Conservation (phyloP, 2,113 vertebrate species). For the Ariopsis seemanni region DNA sequence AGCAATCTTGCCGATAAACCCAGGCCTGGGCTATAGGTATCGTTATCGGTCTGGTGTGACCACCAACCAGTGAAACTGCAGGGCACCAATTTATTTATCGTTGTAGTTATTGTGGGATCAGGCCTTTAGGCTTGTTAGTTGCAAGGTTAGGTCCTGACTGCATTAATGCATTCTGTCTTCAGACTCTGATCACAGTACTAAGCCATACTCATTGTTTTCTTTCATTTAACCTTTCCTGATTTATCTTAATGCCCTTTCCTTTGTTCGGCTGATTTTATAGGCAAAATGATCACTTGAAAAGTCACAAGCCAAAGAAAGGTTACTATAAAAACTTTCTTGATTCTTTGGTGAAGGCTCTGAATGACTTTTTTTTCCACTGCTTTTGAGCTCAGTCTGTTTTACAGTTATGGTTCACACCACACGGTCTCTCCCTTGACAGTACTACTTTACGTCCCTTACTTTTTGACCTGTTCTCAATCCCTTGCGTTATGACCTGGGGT, state of each 20-base stretch:
- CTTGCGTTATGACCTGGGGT: constrained; percentile 36
- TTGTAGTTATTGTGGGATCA: no score
- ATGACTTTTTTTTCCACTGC: constrained; percentile 44
- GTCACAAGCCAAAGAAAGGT: background rate
- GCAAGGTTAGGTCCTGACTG: constrained; percentile 12
- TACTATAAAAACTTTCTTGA: constrained; percentile 26
- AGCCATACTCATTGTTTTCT: background rate
- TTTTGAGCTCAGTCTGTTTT: constrained; percentile 39
- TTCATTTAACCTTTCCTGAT: constrained; percentile 22
- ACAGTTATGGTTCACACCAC: constrained; percentile 29
- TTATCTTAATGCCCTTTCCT: constrained; percentile 7
- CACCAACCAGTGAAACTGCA: no score
- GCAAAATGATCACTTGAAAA: constrained; percentile 13
- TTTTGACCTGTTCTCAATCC: constrained; percentile 45
- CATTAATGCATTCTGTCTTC: background rate
- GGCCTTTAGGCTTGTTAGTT: constrained; percentile 14
- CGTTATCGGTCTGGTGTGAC: no score
- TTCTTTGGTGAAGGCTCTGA: constrained; percentile 11
- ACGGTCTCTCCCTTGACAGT: constrained; percentile 7
- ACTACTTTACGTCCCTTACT: constrained; percentile 17
- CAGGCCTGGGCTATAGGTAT: no score
- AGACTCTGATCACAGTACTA: constrained; percentile 18
- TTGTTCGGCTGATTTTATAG: background rate
- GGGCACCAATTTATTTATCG: no score
- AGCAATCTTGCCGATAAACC: no score